These are phyloP conservation scores for Oryzias melastigma DNA, from an alignment of 2,113 vertebrate species.

Conservation along the genomic window DNA sequence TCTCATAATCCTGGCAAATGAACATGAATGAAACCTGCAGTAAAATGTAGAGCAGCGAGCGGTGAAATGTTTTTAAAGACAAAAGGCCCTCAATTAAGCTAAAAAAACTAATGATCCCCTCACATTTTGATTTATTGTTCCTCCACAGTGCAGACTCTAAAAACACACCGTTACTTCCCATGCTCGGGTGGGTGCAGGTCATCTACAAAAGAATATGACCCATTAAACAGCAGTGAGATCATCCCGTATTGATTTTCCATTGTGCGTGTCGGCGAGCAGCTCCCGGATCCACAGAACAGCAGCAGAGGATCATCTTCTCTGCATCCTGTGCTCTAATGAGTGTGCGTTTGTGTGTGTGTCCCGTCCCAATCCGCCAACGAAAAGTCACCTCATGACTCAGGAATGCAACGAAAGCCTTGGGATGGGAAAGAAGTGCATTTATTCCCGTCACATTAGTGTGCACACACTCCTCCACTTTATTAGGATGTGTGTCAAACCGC, in stretches of 20 bases:
- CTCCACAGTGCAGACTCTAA: background rate
- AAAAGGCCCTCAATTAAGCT: too few species aligned
- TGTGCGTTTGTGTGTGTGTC: background rate
- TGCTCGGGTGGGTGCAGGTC: slow-evolving; percentile 11
- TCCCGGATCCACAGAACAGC: slow-evolving; percentile 31
- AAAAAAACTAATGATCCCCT: background rate
- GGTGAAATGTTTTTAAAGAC: too few species aligned
- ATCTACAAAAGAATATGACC: slow-evolving; percentile 39
- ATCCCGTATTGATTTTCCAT: slow-evolving; percentile 66
- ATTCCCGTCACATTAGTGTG: slow-evolving; percentile 45
- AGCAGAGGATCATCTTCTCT: slow-evolving; percentile 25
- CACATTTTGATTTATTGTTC: background rate
- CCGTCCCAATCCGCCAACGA: slow-evolving; percentile 33
- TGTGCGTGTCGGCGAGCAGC: slow-evolving; percentile 2
- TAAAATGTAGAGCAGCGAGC: too few species aligned
- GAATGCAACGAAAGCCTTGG: slow-evolving; percentile 67
- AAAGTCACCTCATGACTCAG: slow-evolving; percentile 61
- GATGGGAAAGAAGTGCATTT: slow-evolving; percentile 62
- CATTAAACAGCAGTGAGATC: slow-evolving; percentile 63
- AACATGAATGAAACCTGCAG: too few species aligned
- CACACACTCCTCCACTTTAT: slow-evolving; percentile 17
- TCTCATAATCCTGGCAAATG: too few species aligned
- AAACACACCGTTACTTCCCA: slow-evolving; percentile 9
- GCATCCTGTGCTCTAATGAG: slow-evolving; percentile 21
- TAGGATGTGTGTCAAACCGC: slow-evolving; percentile 31